Evolutionary conservation across 2,888 invertebrate genomes (phyloP).

Genomic region (Sminthurinus aureus): DNA sequence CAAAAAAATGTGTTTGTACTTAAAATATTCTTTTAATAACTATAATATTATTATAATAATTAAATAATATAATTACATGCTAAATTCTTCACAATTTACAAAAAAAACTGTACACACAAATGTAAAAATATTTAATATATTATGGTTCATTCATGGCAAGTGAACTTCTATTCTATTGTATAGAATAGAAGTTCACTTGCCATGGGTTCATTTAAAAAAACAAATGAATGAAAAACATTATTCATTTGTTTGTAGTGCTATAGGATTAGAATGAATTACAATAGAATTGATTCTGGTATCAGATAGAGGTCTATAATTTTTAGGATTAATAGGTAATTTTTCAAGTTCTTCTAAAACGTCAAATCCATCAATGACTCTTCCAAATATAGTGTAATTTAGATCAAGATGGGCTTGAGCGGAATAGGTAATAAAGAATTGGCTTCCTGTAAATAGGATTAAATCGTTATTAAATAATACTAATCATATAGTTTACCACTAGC

Average conservation of each 20-base stretch:
- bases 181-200: too few species aligned
- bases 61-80: too few species aligned
- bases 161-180: too few species aligned
- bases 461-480: too few species aligned
- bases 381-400: conserved; percentile 96
- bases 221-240: conserved; percentile 2
- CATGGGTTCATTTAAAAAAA: not conserved
- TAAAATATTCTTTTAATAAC: too few species aligned
- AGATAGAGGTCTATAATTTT: conserved; percentile 85
- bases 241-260: conserved; percentile 74
- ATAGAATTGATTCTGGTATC: conserved; percentile 87
- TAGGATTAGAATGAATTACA: conserved; percentile 97
- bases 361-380: conserved; percentile 95
- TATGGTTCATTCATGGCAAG: too few species aligned
- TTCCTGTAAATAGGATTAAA: conserved; percentile 65
- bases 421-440: conserved; percentile 98
- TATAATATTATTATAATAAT: too few species aligned
- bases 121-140: too few species aligned
- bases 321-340: conserved; percentile 92
- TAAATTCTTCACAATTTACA: too few species aligned
- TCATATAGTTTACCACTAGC: too few species aligned
- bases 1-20: too few species aligned
- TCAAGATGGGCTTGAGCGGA: conserved; percentile 94
- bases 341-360: conserved; percentile 96
- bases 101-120: too few species aligned